Percentiles rank a stretch among this genome's conserved stretches.
Conservation (phyloP, 1,140 invertebrate species). For the Drosophila kanapiae region DNA sequence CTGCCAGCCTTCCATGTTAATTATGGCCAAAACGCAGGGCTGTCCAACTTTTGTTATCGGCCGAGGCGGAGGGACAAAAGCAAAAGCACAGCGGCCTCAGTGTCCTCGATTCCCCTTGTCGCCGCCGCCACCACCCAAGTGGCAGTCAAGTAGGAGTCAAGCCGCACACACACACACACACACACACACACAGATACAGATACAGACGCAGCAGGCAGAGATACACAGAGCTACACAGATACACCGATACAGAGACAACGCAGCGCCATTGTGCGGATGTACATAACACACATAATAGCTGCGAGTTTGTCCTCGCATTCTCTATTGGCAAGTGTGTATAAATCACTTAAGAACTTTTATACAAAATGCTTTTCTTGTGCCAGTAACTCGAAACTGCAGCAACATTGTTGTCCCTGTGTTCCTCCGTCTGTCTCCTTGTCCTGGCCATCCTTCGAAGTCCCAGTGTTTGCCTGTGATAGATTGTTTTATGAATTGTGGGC, state of each 20-base stretch:
- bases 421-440: not conserved
- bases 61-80: constrained; percentile 7
- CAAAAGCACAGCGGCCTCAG: constrained; percentile 39
- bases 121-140: constrained; percentile 8
- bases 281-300: constrained; percentile 31
- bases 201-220: not conserved
- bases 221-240: not conserved
- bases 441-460: not conserved
- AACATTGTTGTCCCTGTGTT: constrained; percentile 33
- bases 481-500: constrained; percentile 69
- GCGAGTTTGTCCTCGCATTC: constrained; percentile 20
- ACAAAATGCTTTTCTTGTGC: constrained; percentile 61
- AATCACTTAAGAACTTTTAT: constrained; percentile 80
- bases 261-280: constrained; percentile 10
- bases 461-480: constrained; percentile 36
- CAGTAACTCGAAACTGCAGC: constrained; percentile 67
- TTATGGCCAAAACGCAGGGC: constrained; percentile 48
- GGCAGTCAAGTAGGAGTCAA: constrained; percentile 56
- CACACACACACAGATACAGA: not conserved
- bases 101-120: constrained; percentile 31
- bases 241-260: not conserved
- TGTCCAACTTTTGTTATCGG: constrained; percentile 57
- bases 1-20: constrained; percentile 48
- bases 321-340: constrained; percentile 71
- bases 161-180: constrained; percentile 14